Base-by-base conservation (phyloP, 1,140 invertebrate genomes). In the Drosophila cardini region DNA sequence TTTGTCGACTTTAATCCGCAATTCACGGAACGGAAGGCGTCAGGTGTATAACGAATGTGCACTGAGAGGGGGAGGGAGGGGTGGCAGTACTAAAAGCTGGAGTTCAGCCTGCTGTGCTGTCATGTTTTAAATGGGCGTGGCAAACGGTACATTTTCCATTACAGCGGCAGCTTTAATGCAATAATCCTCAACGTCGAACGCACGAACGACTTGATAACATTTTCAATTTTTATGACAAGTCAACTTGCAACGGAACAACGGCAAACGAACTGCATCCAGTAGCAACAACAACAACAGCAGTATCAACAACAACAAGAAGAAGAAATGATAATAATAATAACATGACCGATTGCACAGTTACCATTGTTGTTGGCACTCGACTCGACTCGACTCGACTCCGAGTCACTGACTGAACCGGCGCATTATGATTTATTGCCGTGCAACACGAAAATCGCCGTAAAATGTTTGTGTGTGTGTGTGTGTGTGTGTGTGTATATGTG, bases 141-240 rank as follows among this genome's bases (percentile, higher is more conserved):
- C 64, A 55, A 55, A 21, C 15, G 38, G 63, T 43, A 52, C 45
- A 63, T 75, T 75, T 75, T 75, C 68, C 73, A 76, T 76, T 72
- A 76, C 61, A 52, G 45, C 16, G 61, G 32, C 69, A 46, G 62
- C 62, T 53, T 84, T 90, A 89, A 89, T 89, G 84, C 84, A 89
- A 89, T 89, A 90, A 89, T 89, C 84, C 84, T 89, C 70, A 80
- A 78, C 75, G 77, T 84, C 74, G 70, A 81, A 87, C 73, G 80
- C 85, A 84, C 85, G 80, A 82, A 84, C 80, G 85, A 90, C 74
- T 89, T 89, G 84, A 89, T 89, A 89, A 89, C 85, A 89, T 85
- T 89, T 89, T 89, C 84, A 89, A 89, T 89, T 89, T 89, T 89
- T 89, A 89, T 84, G 84, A 90, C 84, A 90, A 89, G 85, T 89